phyloP scores from a whole-genome alignment of 2,797 vertebrate species.

The Thamnophis elegans region DNA sequence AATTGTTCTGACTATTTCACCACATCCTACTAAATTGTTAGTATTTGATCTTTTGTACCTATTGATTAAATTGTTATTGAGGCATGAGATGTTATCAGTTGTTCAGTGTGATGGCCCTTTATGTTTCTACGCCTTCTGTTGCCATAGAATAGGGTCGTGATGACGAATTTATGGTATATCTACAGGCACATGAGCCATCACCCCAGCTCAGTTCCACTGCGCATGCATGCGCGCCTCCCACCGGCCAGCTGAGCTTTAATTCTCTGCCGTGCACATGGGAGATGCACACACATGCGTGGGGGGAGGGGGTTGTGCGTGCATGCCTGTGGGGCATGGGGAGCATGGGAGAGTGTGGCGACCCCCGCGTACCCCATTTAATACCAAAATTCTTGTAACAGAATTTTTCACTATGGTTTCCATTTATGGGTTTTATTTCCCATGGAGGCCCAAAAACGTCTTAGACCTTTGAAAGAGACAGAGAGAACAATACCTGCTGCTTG shows the following conservation, averaged over 20 bases:
- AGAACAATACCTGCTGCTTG: background rate
- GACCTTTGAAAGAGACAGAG: background rate
- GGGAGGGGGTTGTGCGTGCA: too few relatives aligned
- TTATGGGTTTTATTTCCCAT: background rate
- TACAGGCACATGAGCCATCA: too few relatives aligned
- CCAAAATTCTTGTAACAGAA: slow-evolving; percentile 8
- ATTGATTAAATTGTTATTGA: slow-evolving; percentile 7
- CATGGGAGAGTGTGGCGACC: too few relatives aligned
- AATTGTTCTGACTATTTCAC: slow-evolving; percentile 28
- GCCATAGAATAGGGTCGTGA: background rate
- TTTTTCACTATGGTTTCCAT: background rate
- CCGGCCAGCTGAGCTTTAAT: too few relatives aligned
- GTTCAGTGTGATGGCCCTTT: background rate
- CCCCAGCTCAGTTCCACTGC: too few relatives aligned
- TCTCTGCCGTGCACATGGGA: too few relatives aligned
- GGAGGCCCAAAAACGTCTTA: background rate
- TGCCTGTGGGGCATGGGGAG: too few relatives aligned
- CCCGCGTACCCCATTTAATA: too few relatives aligned
- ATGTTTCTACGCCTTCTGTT: slow-evolving; percentile 5
- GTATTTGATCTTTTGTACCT: slow-evolving; percentile 32
- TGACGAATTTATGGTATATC: too few relatives aligned
- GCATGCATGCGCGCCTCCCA: too few relatives aligned
- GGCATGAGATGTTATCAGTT: slow-evolving; percentile 38
- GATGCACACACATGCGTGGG: too few relatives aligned
- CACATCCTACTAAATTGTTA: slow-evolving; percentile 33